Evolutionary conservation across 2,888 invertebrate genomes (phyloP), one percentile per base, ranked within the genome.

Genomic region (Eremobia ochroleuca): DNA sequence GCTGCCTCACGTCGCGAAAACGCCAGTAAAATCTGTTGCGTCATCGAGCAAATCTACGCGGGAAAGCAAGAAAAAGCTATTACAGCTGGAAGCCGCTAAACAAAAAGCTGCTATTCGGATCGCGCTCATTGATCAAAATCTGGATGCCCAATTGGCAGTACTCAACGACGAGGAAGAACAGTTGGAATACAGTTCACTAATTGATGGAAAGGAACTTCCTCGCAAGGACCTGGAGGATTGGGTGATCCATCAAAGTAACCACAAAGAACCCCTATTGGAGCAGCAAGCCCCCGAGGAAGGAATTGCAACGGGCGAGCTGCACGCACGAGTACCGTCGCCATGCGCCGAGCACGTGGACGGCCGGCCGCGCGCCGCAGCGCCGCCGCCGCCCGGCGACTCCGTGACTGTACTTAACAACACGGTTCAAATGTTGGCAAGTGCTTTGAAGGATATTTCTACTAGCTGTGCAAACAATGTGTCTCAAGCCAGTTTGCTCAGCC

Each of bases 201-300:
- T 40, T 18, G 37, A 65, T 40, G 40, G 18, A 1, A 65, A 65
- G n/a, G 40, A 40, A 18, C 64, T 66, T 66, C 65, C 66, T 66
- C 31, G 66, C 28, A 66, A 13, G 6, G 6, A 66, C 13, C 21
- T 66, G 21, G 66, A 66, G 6, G 66, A 46, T 21, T 66, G 66
- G 28, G 66, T 66, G 3, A 6, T 28, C 66, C 46, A 46, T 13
- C 66, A 66, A 66, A 66, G 66, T 21, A 46, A 21, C 28, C 66
- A 66, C 21, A 1, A 66, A 31, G 21, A 66, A 66, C 46, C 66
- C 46, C 21, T 28, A 46, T 11, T 21, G 28, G 66, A 66, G 28
- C 65, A 65, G 65, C 65, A 65, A 40, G 65, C 40, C 65, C 65
- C 40, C 64, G 64, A 40, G n/a, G 18, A 40, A 18, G 64, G 64